Evolutionary conservation across 2,797 vertebrate genomes (phyloP).

Genomic region (Lepus oiostolus): DNA sequence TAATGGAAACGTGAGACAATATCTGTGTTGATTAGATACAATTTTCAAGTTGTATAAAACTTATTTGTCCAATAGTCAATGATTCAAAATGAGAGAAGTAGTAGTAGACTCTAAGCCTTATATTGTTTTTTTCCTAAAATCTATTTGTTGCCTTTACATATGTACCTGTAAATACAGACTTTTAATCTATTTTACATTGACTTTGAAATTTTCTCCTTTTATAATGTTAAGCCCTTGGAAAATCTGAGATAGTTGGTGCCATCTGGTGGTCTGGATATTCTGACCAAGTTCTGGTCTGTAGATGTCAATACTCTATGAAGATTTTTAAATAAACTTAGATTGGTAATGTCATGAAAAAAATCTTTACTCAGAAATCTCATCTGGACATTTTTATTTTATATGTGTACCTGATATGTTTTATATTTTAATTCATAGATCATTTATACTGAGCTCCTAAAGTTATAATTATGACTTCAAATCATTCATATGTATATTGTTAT

Average conservation of each 20-base stretch:
- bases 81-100: conserved; percentile 44
- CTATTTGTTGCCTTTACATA: background rate
- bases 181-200: background rate
- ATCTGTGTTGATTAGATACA: background rate
- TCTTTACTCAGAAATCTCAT: conserved; percentile 8
- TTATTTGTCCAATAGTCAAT: background rate
- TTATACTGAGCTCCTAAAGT: background rate
- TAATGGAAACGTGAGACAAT: background rate
- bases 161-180: background rate
- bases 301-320: background rate
- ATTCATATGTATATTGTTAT: background rate
- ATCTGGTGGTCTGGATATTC: conserved; percentile 85
- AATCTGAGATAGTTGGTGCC: conserved; percentile 70
- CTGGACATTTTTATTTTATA: conserved; percentile 34
- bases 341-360: conserved; percentile 24
- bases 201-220: conserved; percentile 2
- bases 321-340: background rate
- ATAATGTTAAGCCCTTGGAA: conserved; percentile 26
- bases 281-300: background rate
- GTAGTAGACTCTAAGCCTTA: rapidly evolving
- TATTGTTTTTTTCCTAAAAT: background rate
- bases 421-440: background rate
- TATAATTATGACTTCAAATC: conserved; percentile 10
- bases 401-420: background rate
- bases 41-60: background rate